Percentiles rank a stretch among this genome's conserved stretches.
These are phyloP conservation scores for Tubulanus polymorphus DNA, from an alignment of 2,888 invertebrate genomes.

Conservation along the genomic window DNA sequence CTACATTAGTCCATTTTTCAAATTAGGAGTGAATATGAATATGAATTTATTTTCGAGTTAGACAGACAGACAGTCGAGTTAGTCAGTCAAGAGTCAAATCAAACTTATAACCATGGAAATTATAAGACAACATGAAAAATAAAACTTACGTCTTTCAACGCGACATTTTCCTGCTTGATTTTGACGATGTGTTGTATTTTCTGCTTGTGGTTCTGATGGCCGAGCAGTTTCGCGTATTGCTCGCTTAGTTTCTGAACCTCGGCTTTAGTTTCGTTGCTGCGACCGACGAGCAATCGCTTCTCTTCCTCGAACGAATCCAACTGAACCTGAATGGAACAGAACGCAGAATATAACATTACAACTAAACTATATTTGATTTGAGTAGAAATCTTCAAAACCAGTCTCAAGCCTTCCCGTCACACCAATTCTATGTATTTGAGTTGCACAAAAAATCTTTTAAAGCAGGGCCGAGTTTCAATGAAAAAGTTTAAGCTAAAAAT, in stretches of 20 bases:
- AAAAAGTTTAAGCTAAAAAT: too few species aligned
- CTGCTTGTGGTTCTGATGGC: constrained; percentile 65
- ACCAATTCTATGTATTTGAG: too few species aligned
- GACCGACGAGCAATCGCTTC: constrained; percentile 47
- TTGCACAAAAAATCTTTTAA: too few species aligned
- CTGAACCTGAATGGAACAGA: constrained; percentile 49
- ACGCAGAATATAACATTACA: neutral
- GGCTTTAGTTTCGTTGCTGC: constrained; percentile 47
- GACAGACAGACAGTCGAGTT: neutral
- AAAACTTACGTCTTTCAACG: constrained; percentile 35
- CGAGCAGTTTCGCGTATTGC: constrained; percentile 62
- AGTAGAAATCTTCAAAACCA: neutral
- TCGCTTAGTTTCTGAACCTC: constrained; percentile 58
- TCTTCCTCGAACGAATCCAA: constrained; percentile 57
- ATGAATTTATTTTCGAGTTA: too few species aligned
- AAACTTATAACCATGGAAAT: neutral
- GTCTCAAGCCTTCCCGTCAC: neutral
- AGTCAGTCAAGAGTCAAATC: neutral
- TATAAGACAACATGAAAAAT: neutral
- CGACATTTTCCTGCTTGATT: constrained; percentile 48
- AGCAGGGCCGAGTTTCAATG: too few species aligned
- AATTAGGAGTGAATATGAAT: too few species aligned
- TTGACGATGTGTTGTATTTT: constrained; percentile 60
- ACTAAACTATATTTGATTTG: neutral
- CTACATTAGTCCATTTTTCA: too few species aligned